A percentile compares a stretch with the other conserved stretches of the same genome.
Evolutionary conservation across 1,140 invertebrate genomes (phyloP).

Genomic region (Papilio machaon): DNA sequence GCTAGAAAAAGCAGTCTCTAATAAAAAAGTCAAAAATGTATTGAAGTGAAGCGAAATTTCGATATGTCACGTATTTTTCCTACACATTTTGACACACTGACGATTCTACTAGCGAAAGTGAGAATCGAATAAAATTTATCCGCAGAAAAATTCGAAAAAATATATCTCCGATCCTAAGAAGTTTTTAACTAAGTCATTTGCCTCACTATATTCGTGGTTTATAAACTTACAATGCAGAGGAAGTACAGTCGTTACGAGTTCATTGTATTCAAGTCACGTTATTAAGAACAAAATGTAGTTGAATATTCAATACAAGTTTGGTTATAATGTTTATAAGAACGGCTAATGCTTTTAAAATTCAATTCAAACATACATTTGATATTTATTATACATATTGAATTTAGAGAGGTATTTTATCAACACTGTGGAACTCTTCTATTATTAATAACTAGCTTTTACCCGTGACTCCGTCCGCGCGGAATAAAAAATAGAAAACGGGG

Average conservation of each 20-base stretch:
- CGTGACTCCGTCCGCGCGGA: too few relatives aligned
- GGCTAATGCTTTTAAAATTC: slow-evolving; percentile 4
- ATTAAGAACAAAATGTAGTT: slow-evolving; percentile 19
- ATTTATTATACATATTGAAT: slow-evolving; percentile 6
- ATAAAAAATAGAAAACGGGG: too few relatives aligned
- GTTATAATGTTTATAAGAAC: slow-evolving; percentile 22
- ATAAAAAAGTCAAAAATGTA: too few relatives aligned
- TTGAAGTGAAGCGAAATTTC: too few relatives aligned
- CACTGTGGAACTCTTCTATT: neutral
- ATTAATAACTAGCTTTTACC: too few relatives aligned
- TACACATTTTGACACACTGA: too few relatives aligned
- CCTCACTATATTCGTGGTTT: neutral
- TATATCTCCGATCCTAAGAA: neutral
- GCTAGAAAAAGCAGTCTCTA: too few relatives aligned
- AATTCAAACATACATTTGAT: slow-evolving; percentile 13
- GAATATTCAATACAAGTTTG: slow-evolving; percentile 5
- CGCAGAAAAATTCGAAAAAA: too few relatives aligned
- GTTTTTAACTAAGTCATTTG: slow-evolving; percentile 1
- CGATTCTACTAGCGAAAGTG: too few relatives aligned
- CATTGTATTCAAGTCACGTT: slow-evolving; percentile 6
- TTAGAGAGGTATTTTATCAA: neutral
- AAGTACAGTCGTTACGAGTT: neutral
- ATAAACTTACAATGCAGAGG: neutral
- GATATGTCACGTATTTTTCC: too few relatives aligned
- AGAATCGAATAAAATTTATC: too few relatives aligned